These are phyloP conservation scores for Eugnorisma glareosa DNA, from an alignment of 2,888 invertebrate species.

Conservation along the genomic window DNA sequence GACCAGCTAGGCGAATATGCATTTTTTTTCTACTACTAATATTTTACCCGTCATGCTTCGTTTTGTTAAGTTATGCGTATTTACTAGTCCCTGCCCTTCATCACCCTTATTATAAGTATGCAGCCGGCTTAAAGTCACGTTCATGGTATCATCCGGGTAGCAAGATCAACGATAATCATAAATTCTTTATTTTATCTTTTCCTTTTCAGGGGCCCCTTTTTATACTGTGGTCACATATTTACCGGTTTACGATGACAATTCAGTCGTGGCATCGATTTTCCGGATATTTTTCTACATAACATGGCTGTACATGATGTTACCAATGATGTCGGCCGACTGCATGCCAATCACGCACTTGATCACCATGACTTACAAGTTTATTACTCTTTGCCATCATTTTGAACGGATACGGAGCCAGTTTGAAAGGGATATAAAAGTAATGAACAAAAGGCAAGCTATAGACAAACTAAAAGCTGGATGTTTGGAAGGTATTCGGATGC, in stretches of 20 bases:
- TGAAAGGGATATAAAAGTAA: slow-evolving; percentile 70
- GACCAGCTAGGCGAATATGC: no score
- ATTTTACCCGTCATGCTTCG: background rate
- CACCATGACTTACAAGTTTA: slow-evolving; percentile 80
- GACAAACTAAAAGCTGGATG: slow-evolving; percentile 77
- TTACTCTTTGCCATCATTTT: slow-evolving; percentile 81
- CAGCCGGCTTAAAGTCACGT: slow-evolving; percentile 54
- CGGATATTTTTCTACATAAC: slow-evolving; percentile 84
- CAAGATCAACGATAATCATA: slow-evolving; percentile 55
- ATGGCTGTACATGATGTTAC: slow-evolving; percentile 87
- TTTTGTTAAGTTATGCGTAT: slow-evolving; percentile 33
- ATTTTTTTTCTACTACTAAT: slow-evolving; percentile 25
- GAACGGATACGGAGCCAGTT: slow-evolving; percentile 77
- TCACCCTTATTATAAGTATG: slow-evolving; percentile 50
- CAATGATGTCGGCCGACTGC: slow-evolving; percentile 86
- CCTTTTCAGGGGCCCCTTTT: slow-evolving; percentile 80
- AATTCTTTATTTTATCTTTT: slow-evolving; percentile 54
- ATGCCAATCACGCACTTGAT: slow-evolving; percentile 85
- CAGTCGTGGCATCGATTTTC: slow-evolving; percentile 74
- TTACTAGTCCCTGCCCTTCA: slow-evolving; percentile 19
- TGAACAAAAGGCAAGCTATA: slow-evolving; percentile 73
- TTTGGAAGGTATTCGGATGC: slow-evolving; percentile 82
- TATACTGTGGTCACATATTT: slow-evolving; percentile 86
- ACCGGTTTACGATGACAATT: slow-evolving; percentile 80
- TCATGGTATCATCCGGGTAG: slow-evolving; percentile 55